Percentiles rank a stretch among this genome's conserved stretches.
These are phyloP conservation scores for Ochotona princeps DNA, from an alignment of 2,113 vertebrate genomes.

Conservation along the genomic window DNA sequence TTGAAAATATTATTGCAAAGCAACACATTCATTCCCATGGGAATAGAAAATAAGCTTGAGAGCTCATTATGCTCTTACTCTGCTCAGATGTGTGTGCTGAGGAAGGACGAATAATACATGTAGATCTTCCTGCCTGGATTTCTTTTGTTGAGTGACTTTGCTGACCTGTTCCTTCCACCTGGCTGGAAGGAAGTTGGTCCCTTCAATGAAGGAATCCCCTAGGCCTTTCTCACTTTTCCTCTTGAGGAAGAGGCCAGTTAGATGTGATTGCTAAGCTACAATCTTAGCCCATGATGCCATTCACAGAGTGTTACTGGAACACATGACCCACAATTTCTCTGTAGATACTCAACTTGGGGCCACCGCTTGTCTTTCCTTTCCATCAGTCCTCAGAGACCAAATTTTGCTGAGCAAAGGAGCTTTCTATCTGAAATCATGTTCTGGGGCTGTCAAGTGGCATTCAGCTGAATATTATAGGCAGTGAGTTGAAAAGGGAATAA, in stretches of 20 bases:
- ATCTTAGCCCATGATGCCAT: neutral
- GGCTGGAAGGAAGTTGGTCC: neutral
- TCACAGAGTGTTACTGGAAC: neutral
- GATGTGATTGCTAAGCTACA: neutral
- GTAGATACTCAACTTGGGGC: neutral
- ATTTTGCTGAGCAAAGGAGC: neutral
- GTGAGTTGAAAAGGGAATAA: neutral
- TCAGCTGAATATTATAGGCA: neutral
- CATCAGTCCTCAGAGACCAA: neutral
- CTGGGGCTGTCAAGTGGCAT: neutral
- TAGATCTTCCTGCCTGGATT: neutral
- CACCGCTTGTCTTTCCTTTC: neutral
- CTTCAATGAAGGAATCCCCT: neutral
- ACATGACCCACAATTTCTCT: neutral
- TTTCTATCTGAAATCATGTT: neutral
- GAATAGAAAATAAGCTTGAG: slow-evolving; percentile 27
- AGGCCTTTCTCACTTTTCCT: neutral
- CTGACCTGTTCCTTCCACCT: neutral
- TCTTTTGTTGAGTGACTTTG: neutral
- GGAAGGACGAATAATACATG: neutral
- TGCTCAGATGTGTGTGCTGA: neutral
- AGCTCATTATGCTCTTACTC: neutral
- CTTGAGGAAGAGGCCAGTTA: neutral
- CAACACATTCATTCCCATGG: neutral
- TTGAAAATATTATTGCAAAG: neutral